These are phyloP conservation scores for Elysia crispata DNA, from an alignment of 2,888 invertebrate species.

Conservation along the genomic window DNA sequence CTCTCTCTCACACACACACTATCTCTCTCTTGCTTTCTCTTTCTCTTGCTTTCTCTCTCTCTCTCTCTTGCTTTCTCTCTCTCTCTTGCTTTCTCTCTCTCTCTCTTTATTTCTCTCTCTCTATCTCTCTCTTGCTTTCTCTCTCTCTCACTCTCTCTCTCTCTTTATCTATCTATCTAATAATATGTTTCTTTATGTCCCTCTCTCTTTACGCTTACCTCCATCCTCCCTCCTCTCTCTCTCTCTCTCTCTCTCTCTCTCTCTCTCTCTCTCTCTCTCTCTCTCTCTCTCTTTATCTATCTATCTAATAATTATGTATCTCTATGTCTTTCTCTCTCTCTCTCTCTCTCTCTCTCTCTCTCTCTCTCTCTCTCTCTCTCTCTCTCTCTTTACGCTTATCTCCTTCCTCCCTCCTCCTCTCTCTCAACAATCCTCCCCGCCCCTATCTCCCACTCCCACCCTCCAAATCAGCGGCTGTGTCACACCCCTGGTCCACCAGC, in stretches of 20 bases:
- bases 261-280: slow-evolving; percentile 6
- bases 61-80: not conserved
- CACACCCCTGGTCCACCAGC: slow-evolving; percentile 25
- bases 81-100: not conserved
- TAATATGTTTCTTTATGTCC: slow-evolving; percentile 3
- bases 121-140: slow-evolving; percentile 65
- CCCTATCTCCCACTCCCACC: not conserved
- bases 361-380: not conserved
- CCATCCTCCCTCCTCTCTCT: too few species aligned
- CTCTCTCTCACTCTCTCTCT: slow-evolving; percentile 38
- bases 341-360: not conserved
- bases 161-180: slow-evolving; percentile 10
- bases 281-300: not conserved
- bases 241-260: slow-evolving; percentile 16
- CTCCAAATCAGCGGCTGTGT: slow-evolving; percentile 1
- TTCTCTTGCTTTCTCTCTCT: not conserved
- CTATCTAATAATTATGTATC: too few species aligned
- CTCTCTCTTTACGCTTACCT: not conserved
- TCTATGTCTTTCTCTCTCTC: slow-evolving; percentile 1
- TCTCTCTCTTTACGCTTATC: not conserved
- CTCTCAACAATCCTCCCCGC: not conserved
- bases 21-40: slow-evolving; percentile 25
- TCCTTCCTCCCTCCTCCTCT: too few species aligned
- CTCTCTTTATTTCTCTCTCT: slow-evolving; percentile 34
- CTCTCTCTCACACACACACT: not conserved